Conservation (phyloP, 1,140 invertebrate species). For the Drosophila ficusphila region DNA sequence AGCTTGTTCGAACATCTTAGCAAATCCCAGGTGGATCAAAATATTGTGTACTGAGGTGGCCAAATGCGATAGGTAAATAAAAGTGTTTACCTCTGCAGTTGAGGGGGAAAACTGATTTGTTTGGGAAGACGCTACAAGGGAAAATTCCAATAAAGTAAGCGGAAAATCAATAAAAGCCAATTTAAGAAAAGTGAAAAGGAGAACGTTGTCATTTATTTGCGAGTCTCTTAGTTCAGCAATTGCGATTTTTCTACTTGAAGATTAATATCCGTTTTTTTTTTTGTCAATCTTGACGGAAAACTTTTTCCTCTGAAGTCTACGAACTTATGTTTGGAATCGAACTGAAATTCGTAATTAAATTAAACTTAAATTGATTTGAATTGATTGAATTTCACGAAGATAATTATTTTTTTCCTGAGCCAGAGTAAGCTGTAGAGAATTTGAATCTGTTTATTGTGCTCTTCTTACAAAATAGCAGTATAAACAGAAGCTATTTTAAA, state of each 20-base stretch:
- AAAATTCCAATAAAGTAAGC: constrained; percentile 15
- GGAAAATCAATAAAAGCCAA: constrained; percentile 41
- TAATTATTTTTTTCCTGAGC: too few relatives aligned
- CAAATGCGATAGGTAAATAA: constrained; percentile 14
- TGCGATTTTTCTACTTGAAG: background rate
- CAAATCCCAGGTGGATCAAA: constrained; percentile 19
- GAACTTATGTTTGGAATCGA: too few relatives aligned
- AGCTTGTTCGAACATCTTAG: constrained; percentile 9
- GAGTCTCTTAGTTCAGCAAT: constrained; percentile 9
- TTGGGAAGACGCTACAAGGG: background rate
- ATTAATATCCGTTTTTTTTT: constrained; percentile 19
- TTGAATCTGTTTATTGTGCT: background rate
- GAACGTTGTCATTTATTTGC: constrained; percentile 28
- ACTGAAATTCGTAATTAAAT: background rate
- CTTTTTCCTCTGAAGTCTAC: background rate
- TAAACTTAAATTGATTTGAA: background rate
- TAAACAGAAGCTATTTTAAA: constrained; percentile 36
- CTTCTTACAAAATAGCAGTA: constrained; percentile 16
- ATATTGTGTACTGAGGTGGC: constrained; percentile 2
- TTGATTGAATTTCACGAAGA: too few relatives aligned
- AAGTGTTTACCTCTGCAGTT: constrained; percentile 14
- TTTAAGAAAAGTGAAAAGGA: constrained; percentile 14
- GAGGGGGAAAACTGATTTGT: constrained; percentile 8
- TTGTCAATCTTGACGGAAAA: background rate
- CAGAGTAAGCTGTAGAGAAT: background rate